These are phyloP conservation scores for Aleiodes sp. DNA, from an alignment of 1,140 invertebrate species.

Conservation along the genomic window DNA sequence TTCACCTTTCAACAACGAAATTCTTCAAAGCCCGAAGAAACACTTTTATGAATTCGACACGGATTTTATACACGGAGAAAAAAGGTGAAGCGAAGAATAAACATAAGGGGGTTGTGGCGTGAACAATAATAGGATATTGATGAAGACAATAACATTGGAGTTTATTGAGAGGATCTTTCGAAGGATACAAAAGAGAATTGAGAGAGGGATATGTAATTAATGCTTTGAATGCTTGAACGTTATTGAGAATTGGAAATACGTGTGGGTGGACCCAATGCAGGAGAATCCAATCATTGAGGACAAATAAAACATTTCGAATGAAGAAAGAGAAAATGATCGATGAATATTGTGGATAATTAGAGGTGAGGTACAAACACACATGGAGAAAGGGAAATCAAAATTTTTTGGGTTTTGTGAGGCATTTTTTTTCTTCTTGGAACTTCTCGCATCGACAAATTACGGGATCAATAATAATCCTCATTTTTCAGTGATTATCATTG, in stretches of 20 bases:
- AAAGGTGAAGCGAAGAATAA: no score
- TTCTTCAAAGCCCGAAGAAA: slow-evolving; percentile 5
- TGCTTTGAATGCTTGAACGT: not conserved
- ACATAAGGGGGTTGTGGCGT: slow-evolving; percentile 18
- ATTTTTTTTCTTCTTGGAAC: no score
- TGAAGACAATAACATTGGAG: slow-evolving; percentile 29
- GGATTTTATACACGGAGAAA: slow-evolving; percentile 15
- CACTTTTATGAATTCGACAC: slow-evolving; percentile 35
- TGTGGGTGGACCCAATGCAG: slow-evolving; percentile 1
- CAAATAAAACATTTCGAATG: not conserved
- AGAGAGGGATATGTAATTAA: slow-evolving; percentile 22
- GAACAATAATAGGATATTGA: slow-evolving; percentile 16
- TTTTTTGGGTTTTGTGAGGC: no score
- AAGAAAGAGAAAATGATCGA: not conserved
- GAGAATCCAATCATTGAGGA: not conserved
- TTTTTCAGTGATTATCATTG: no score
- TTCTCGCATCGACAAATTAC: no score
- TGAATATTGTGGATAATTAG: not conserved
- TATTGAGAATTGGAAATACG: not conserved
- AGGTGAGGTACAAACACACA: no score
- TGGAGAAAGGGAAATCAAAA: no score
- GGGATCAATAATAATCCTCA: no score
- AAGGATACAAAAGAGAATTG: slow-evolving; percentile 7
- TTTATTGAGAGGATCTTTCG: slow-evolving; percentile 13
- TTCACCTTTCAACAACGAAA: no score